These are phyloP conservation scores for Microchirus variegatus DNA, from an alignment of 2,797 vertebrate species.

Conservation along the genomic window DNA sequence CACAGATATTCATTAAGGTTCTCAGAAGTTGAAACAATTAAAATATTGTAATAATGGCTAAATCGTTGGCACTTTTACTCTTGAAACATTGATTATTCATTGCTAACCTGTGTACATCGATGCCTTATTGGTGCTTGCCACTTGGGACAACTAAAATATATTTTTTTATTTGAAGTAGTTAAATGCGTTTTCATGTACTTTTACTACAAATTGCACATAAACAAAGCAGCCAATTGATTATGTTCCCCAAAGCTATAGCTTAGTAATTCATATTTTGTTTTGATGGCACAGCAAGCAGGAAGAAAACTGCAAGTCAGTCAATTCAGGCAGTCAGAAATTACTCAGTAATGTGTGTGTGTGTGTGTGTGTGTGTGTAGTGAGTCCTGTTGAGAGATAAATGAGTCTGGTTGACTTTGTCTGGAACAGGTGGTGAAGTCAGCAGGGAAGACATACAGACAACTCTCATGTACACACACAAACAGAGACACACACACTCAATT, in stretches of 20 bases:
- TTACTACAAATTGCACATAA: not conserved
- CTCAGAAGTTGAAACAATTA: not conserved
- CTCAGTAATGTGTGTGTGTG: constrained; percentile 31
- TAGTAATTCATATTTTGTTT: constrained; percentile 23
- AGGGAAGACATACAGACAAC: constrained; percentile 67
- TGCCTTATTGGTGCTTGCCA: not conserved
- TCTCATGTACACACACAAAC: constrained; percentile 28
- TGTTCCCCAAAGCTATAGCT: not conserved
- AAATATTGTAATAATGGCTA: not conserved
- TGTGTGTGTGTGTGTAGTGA: constrained; percentile 39
- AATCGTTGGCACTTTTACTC: not conserved
- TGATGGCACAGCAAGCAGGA: constrained; percentile 11
- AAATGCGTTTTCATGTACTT: not conserved
- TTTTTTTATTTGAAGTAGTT: too few relatives aligned
- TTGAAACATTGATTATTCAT: not conserved
- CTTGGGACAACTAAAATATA: not conserved
- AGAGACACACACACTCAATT: constrained; percentile 43
- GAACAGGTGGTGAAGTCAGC: constrained; percentile 85
- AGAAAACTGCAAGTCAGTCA: constrained; percentile 49
- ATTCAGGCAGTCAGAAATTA: constrained; percentile 46
- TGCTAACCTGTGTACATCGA: not conserved
- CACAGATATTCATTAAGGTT: not conserved
- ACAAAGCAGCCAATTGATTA: not conserved
- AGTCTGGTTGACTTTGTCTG: constrained; percentile 81
- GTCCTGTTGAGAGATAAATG: constrained; percentile 84